Percentiles rank a stretch among this genome's conserved stretches.
Evolutionary conservation across 2,797 vertebrate genomes (phyloP).

Genomic region (Xiphophorus birchmanni): DNA sequence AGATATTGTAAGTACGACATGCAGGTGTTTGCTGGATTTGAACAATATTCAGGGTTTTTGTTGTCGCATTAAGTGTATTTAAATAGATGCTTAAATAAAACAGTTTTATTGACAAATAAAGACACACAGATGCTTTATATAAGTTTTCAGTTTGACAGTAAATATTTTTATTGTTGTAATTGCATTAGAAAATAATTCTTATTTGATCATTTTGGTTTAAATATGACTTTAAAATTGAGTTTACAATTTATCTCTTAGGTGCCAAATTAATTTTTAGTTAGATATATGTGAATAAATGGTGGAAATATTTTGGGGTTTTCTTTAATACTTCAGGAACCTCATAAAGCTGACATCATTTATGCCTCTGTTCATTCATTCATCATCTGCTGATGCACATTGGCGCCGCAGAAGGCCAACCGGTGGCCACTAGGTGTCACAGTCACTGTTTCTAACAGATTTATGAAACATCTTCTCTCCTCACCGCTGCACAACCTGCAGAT

Average conservation of each 20-base stretch:
- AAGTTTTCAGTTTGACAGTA: not conserved
- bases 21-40: not conserved
- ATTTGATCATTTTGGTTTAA: not conserved
- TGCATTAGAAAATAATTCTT: not conserved
- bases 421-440: conserved; percentile 83
- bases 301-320: not conserved
- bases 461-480: conserved; percentile 10
- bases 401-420: not conserved
- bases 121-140: not conserved
- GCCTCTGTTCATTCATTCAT: not conserved
- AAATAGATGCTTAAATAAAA: not conserved
- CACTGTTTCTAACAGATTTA: conserved; percentile 56
- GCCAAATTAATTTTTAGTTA: not conserved
- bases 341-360: not conserved
- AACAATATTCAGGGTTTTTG: not conserved
- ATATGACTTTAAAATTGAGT: not conserved
- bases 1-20: not conserved
- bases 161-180: not conserved
- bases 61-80: not conserved
- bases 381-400: conserved; percentile 21
- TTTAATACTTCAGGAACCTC: not conserved
- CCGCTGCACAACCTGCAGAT: not conserved
- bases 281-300: not conserved
- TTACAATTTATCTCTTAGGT: not conserved
- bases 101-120: not conserved